Evolutionary conservation across 1,140 invertebrate species (phyloP), one percentile per base, ranked within the genome.

Genomic region (Aricia agestis): DNA sequence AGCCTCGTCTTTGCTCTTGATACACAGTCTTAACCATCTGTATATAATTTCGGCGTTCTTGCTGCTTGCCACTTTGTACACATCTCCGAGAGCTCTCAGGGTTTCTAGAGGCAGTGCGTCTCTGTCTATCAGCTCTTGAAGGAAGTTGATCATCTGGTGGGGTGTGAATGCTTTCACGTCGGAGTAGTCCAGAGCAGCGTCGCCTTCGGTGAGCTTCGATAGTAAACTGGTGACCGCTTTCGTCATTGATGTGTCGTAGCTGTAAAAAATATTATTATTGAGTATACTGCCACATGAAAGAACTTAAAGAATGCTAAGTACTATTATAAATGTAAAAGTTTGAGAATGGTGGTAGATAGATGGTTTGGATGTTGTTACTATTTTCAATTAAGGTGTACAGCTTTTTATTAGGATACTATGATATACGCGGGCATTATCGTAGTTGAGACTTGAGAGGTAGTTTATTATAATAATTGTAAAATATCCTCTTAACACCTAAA

Each of bases 41-140:
- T 93, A 98, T 70, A 95, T 95, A 68, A 98, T 95, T 92, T 98
- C 97, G 4, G 94, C 92, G 87, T 98, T 98, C 73, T 94, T 94
- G 10, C 93, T 92, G 1, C 79, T 80, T 73, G 94, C 93, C 42
- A 98, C 92, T 31, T 94, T 90, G 84, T 98, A 98, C 0, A 93
- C 80, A 9, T 93, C 82, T 58, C 96, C 93, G 78, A 98, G 91
- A 5, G 83, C 80, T 69, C 94, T 80, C 0, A 97, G 83, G 84
- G 95, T 96, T 9, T 91, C 82, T 1, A 94, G 66, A 0, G 94
- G 80, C 6, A 94, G 80, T 4, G 93, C 82, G 9, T 92, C 76
- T 72, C 93, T 78, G 59, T 95, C 93, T 0, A 95, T 92, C 1
- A 98, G 86, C 72, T 95, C 92, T 68, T 95, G 93, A 15, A 98